Base-by-base conservation (phyloP, 2,797 vertebrate genomes). In the Danionella dracula region DNA sequence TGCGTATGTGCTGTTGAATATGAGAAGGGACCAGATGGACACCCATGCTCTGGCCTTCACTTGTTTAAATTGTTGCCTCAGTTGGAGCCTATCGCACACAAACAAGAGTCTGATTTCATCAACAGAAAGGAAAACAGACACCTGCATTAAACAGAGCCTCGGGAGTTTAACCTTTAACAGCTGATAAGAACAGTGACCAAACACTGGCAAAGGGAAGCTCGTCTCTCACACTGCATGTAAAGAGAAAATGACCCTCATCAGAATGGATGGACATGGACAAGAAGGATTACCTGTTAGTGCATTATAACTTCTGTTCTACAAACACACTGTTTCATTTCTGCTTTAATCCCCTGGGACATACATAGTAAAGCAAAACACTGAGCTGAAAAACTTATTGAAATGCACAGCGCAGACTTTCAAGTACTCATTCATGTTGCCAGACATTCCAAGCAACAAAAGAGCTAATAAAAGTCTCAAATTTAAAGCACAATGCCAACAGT, bases 111-210 rank as follows among this genome's bases (percentile, higher is more conserved):
- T 44, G n/a, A n/a, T 41, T 59, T 72, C 40, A 63, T 49, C 50
- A 41, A 51, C 46, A 71, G 35, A 15, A 49, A 50, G 71, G 51
- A 56, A 72, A 77, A 73, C n/a, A 44, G 50, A 66, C 35, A 65
- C 45, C 73, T 75, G 68, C 46, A 13, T 32, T 49, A 17, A 35
- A n/a, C 63, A 4, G 1, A 37, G 62, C 53, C 71, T 35, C 41
- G 15, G 57, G 12, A 45, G 21, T 72, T 70, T 74, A 70, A 77
- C 73, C 71, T 78, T 73, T 65, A 72, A 16, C 29, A 63, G 23
- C 69, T 65, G 70, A 81, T 78, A 82, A 81, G 72, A 71, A 66
- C 23, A 34, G 23, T 31, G 21, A 35, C 64, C 37, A 56, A 70
- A 44, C 45, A 55, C 49, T 21, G 32, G 9, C 48, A 70, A 75